Evolutionary conservation across 2,797 vertebrate genomes (phyloP), one percentile per base, ranked within the genome.

Genomic region (Peromyscus eremicus): DNA sequence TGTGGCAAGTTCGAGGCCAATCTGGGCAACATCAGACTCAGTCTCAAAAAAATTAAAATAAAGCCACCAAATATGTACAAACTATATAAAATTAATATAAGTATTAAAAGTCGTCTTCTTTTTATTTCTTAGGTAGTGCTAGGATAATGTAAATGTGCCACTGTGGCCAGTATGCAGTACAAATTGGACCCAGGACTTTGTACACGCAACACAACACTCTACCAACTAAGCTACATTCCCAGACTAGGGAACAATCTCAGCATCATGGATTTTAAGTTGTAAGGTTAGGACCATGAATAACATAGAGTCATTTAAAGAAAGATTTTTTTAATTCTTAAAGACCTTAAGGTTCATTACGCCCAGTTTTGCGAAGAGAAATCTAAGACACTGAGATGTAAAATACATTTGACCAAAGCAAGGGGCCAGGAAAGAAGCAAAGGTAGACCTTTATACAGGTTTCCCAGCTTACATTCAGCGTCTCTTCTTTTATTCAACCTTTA

Each of bases 41-140:
- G 40, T 64, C 57, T 49, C 52, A 0, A 43, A 66, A 62, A 32
- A 76, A 21, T 49, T 76, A 77, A 89, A 77, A 89, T n/a, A 23
- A 89, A 90, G 14, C 21, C n/a, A 88, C n/a, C 89, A 80, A 93
- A 90, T 86, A 91, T 88, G 86, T 62, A 79, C 8, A 95, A 90
- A 73, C 17, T 76, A 0, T 34, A 11, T 86, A 79, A 92, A 16
- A 88, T 10, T 55, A 34, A 70, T 17, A 73, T n/a, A 82, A 93
- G 68, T 84, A 57, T 9, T 21, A 95, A 23, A 83, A 76, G 25
- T 11, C 34, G 11, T 60, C 52, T 73, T 60, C 82, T 64, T 16
- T 52, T 70, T 17, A n/a, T 43, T 55, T 37, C 27, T 71, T 19
- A 71, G 84, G 49, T 12, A 11, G 9, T 87, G 16, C 68, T 17